Evolutionary conservation across 2,888 invertebrate genomes (phyloP).

Genomic region (Gymnosoma rotundatum): DNA sequence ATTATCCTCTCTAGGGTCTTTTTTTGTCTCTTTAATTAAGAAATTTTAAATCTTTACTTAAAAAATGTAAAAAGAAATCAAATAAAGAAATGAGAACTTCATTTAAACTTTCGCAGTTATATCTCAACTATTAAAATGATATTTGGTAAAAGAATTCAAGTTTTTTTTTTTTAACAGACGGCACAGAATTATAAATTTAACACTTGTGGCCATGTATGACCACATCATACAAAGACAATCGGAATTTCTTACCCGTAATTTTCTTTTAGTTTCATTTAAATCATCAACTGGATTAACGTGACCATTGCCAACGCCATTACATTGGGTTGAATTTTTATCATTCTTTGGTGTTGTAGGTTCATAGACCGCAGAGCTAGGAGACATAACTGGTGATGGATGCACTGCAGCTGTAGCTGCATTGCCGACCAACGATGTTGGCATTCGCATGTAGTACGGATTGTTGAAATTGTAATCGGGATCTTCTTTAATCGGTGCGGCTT

Average conservation of each 20-base stretch:
- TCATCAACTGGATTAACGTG: slow-evolving; percentile 73
- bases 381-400: slow-evolving; percentile 48
- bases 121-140: too few species aligned
- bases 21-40: too few species aligned
- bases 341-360: slow-evolving; percentile 77
- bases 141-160: too few species aligned
- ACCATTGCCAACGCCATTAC: slow-evolving; percentile 69
- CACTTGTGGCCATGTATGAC: too few species aligned
- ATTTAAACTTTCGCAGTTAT: too few species aligned
- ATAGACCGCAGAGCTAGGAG: slow-evolving; percentile 71
- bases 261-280: slow-evolving; percentile 74
- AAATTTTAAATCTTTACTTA: too few species aligned
- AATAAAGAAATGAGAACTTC: too few species aligned
- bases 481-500: slow-evolving; percentile 42
- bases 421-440: slow-evolving; percentile 33
- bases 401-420: slow-evolving; percentile 22
- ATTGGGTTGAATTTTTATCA: slow-evolving; percentile 76
- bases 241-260: slow-evolving; percentile 73
- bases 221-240: too few species aligned
- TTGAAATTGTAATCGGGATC: slow-evolving; percentile 35
- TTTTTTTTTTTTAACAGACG: too few species aligned
- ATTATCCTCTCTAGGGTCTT: too few species aligned
- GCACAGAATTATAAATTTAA: background rate
- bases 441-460: slow-evolving; percentile 49
- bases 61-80: too few species aligned